phyloP scores from a whole-genome alignment of 2,797 vertebrate species.

The Chaetophractus vellerosus region DNA sequence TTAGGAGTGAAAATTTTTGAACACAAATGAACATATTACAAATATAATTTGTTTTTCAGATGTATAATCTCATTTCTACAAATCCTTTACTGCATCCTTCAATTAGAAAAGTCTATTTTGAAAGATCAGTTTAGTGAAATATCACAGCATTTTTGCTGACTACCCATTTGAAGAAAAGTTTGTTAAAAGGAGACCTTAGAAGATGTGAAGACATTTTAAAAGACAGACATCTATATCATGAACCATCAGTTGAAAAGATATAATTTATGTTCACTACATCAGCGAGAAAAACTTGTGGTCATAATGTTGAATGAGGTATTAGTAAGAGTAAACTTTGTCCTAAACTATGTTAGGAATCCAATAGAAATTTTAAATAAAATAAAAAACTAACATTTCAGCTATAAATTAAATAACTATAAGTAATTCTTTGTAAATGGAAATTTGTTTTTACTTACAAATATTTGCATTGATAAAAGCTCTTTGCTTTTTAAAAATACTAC shows the following conservation, averaged over 20 bases:
- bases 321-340: not conserved
- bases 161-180: constrained; percentile 52
- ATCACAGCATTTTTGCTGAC: not conserved
- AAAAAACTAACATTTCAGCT: not conserved
- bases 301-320: not conserved
- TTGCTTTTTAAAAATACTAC: not conserved
- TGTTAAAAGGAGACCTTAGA: constrained; percentile 41
- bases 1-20: constrained; percentile 23
- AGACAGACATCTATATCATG: not conserved
- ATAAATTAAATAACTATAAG: not conserved
- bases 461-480: constrained; percentile 5
- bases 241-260: constrained; percentile 22
- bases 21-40: constrained; percentile 42
- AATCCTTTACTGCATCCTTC: constrained; percentile 22
- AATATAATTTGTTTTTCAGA: constrained; percentile 69
- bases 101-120: constrained; percentile 1
- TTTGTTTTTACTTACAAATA: constrained; percentile 9
- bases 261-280: not conserved
- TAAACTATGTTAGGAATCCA: not conserved
- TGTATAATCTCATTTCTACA: constrained; percentile 40
- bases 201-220: constrained; percentile 50
- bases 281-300: not conserved
- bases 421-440: not conserved
- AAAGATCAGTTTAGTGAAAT: constrained; percentile 47
- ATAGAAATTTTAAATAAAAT: constrained; percentile 61